phyloP scores from a whole-genome alignment of 2,113 vertebrate genomes.

The Pipra filicauda region DNA sequence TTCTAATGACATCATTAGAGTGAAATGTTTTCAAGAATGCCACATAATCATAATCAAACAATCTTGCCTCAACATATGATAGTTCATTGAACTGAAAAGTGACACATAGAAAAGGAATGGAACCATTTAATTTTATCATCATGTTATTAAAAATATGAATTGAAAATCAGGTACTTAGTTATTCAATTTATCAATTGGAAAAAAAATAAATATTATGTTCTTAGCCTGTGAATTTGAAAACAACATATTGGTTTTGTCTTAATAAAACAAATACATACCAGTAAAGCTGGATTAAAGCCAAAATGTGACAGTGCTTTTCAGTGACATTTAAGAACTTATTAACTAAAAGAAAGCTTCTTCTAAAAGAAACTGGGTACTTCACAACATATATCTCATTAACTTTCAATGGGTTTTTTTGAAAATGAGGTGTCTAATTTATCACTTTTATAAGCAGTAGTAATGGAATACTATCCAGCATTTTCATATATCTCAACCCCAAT shows the following conservation, averaged over 20 bases:
- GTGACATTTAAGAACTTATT: not conserved
- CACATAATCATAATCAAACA: not conserved
- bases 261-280: not conserved
- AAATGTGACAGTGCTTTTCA: not conserved
- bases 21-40: not conserved
- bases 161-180: not conserved
- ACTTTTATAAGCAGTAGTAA: not conserved
- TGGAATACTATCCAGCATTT: not conserved
- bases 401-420: not conserved
- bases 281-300: not conserved
- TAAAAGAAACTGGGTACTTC: not conserved
- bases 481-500: not conserved
- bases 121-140: not conserved
- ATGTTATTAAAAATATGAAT: not conserved
- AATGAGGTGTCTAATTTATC: not conserved
- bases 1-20: not conserved
- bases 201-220: not conserved
- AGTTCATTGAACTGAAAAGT: not conserved
- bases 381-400: not conserved
- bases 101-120: not conserved
- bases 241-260: not conserved
- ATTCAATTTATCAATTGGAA: not conserved
- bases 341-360: not conserved
- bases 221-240: not conserved
- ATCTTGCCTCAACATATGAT: not conserved